Percentiles rank a stretch among this genome's conserved stretches.
Conservation (phyloP, 2,113 vertebrate genomes). For the Psettodes erumei region DNA sequence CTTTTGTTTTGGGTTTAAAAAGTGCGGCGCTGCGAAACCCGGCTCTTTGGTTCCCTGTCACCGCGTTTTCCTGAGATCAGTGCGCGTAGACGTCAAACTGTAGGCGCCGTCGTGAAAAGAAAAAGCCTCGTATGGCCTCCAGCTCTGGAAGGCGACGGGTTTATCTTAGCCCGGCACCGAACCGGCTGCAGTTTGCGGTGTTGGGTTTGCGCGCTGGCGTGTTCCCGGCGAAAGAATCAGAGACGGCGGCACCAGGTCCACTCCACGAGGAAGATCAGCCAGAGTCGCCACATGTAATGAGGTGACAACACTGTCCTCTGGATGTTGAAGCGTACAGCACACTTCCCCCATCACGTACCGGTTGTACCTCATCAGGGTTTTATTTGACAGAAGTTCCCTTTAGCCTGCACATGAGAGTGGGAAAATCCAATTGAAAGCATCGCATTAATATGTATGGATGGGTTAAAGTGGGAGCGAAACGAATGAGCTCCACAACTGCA, state of each 20-base stretch:
- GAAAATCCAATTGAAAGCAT: no score
- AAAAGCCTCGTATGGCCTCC: constrained; percentile 36
- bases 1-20: constrained; percentile 41
- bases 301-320: constrained; percentile 2
- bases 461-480: not conserved
- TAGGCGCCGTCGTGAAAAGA: constrained; percentile 5
- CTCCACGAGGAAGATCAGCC: constrained; percentile 4
- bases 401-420: constrained; percentile 5
- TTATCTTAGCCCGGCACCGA: constrained; percentile 45
- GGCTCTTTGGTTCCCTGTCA: constrained; percentile 29
- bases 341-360: not conserved
- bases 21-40: constrained; percentile 28
- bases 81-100: constrained; percentile 37
- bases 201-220: constrained; percentile 43
- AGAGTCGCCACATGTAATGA: constrained; percentile 24
- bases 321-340: constrained; percentile 1
- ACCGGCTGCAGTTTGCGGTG: constrained; percentile 39
- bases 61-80: constrained; percentile 35
- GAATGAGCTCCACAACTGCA: no score
- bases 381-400: not conserved
- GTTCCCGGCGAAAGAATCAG: constrained; percentile 38
- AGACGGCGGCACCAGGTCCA: constrained; percentile 18
- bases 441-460: not conserved
- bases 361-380: not conserved
- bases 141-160: constrained; percentile 45